Evolutionary conservation across 1,140 invertebrate species (phyloP).

Genomic region (Euwallacea similis): DNA sequence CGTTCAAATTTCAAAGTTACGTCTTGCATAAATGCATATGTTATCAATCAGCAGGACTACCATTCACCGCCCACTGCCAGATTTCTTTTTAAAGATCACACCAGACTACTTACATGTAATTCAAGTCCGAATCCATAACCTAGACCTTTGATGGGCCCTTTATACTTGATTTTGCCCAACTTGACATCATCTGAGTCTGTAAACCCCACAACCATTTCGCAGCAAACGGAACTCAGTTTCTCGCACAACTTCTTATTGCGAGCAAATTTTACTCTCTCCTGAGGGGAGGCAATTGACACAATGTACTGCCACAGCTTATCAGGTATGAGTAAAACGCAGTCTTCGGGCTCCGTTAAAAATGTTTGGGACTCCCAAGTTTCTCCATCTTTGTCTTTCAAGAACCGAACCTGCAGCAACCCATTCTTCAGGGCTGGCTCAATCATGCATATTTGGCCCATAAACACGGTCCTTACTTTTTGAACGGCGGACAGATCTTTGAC

Average conservation of each 20-base stretch:
- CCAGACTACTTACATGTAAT: slow-evolving; percentile 56
- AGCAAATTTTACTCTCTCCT: slow-evolving; percentile 58
- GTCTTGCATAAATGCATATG: too few species aligned
- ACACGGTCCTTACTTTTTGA: slow-evolving; percentile 41
- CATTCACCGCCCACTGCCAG: neutral
- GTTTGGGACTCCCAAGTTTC: slow-evolving; percentile 46
- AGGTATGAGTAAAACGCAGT: slow-evolving; percentile 35
- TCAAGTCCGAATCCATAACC: slow-evolving; percentile 62
- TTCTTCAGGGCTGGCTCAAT: slow-evolving; percentile 43
- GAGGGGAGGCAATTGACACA: slow-evolving; percentile 54
- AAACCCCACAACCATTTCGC: slow-evolving; percentile 51
- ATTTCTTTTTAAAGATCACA: neutral
- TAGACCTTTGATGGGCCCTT: slow-evolving; percentile 58
- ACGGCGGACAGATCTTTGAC: slow-evolving; percentile 35
- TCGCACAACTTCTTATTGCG: slow-evolving; percentile 54
- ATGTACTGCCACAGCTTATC: slow-evolving; percentile 57
- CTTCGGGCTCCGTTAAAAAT: slow-evolving; percentile 40
- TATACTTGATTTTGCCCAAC: slow-evolving; percentile 57
- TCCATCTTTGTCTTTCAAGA: slow-evolving; percentile 43
- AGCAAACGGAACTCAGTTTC: slow-evolving; percentile 50
- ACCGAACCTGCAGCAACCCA: slow-evolving; percentile 39
- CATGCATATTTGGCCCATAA: slow-evolving; percentile 49
- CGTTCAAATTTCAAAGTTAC: too few species aligned
- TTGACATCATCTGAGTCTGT: slow-evolving; percentile 48
- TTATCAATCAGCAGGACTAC: too few species aligned